Base-by-base conservation (phyloP, 2,797 vertebrate species). In the Coracias cyanogaster region DNA sequence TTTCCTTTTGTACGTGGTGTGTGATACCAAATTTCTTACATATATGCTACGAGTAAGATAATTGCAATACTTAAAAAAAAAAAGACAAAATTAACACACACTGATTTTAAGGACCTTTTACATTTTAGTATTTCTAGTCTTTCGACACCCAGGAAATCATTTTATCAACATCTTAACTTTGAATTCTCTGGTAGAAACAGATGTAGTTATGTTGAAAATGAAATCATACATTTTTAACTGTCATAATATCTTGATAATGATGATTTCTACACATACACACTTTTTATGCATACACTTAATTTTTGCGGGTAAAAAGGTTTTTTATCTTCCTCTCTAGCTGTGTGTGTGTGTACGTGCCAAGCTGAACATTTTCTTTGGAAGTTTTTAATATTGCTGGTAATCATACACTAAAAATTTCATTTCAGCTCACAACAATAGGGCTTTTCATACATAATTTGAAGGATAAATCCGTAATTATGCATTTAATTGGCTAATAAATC, bases 401-500 rank as follows among this genome's bases (percentile, higher is more conserved):
- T 69, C 31, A 26, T 67, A 60, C 55, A 19, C 60, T 57, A 55
- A 83, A 64, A 72, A 76, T 82, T 88, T 81, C 6, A 74, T 88
- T 82, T 90, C 1, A 24, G 61, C 37, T 46, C 28, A 66, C 39
- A 78, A 87, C 79, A 92, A 58, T 86, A 84, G 79, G 46, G 60
- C 81, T 95, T 95, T 97, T 93, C 79, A 86, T 88, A 72, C 2
- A 9, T 79, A 93, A 83, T 90, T 83, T 93, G 82, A 83, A 92
- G 79, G 85, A 48, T 91, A 96, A 94, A 84, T 94, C 78, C 77
- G 78, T 94, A 95, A 94, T 95, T 87, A 91, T 60, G 73, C 46
- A 60, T 91, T 88, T 97, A 94, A 97, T 96, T 96, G 89, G 76
- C 79, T 95, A 95, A 91, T 96, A 95, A 97, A 96, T 97, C 89